These are phyloP conservation scores for Lordiphosa fenestrarum DNA, from an alignment of 2,888 invertebrate species.

Conservation along the genomic window DNA sequence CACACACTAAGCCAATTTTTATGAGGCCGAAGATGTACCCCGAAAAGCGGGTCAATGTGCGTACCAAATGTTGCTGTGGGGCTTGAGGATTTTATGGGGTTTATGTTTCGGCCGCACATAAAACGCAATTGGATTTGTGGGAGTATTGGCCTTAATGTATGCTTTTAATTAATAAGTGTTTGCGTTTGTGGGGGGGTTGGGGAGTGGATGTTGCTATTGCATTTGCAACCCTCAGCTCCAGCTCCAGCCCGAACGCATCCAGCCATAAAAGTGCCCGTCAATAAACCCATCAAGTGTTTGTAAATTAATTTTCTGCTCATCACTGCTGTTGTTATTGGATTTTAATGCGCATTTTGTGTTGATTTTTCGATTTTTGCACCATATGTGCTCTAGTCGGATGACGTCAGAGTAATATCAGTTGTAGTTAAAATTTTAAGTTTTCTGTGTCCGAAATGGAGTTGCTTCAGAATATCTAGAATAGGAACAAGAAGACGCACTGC, in stretches of 20 bases:
- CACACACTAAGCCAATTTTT: slow-evolving; percentile 47
- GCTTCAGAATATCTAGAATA: too few relatives aligned
- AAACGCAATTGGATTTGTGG: slow-evolving; percentile 47
- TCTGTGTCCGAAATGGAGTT: not conserved
- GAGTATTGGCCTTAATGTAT: slow-evolving; percentile 39
- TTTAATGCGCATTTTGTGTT: slow-evolving; percentile 60
- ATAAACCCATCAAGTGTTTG: slow-evolving; percentile 55
- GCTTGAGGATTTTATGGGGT: slow-evolving; percentile 35
- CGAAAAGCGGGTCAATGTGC: slow-evolving; percentile 33
- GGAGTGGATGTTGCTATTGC: too few relatives aligned
- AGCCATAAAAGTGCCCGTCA: slow-evolving; percentile 50
- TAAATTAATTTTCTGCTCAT: slow-evolving; percentile 73
- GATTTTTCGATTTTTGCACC: slow-evolving; percentile 31
- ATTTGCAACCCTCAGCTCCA: slow-evolving; percentile 15
- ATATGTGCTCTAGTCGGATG: slow-evolving; percentile 55
- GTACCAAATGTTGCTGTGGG: slow-evolving; percentile 31
- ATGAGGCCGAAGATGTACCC: slow-evolving; percentile 34
- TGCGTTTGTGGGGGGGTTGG: slow-evolving; percentile 18
- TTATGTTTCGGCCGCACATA: slow-evolving; percentile 55
- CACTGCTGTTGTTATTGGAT: slow-evolving; percentile 71
- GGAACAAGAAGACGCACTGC: too few relatives aligned
- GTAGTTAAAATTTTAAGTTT: slow-evolving; percentile 11
- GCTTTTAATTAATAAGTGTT: slow-evolving; percentile 67
- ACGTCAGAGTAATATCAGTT: slow-evolving; percentile 43
- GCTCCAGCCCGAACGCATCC: slow-evolving; percentile 65